These are phyloP conservation scores for Epistrophe grossulariae DNA, from an alignment of 2,888 invertebrate genomes.

Conservation along the genomic window DNA sequence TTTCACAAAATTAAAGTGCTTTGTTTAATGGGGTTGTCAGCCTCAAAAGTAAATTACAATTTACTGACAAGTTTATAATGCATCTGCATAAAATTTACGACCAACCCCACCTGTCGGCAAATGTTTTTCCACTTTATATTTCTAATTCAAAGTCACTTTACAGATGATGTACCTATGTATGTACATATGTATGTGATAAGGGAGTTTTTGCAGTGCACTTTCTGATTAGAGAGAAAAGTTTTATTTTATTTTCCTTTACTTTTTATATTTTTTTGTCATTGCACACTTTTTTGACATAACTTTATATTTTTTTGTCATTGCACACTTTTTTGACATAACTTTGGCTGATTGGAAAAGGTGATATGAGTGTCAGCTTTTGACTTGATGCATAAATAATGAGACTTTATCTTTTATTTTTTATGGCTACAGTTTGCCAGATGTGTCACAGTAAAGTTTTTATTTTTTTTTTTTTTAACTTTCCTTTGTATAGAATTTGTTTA, in stretches of 20 bases:
- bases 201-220: neutral
- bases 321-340: neutral
- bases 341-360: constrained; percentile 11
- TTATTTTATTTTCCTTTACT: too few species aligned
- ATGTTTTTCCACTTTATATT: neutral
- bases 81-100: constrained; percentile 22
- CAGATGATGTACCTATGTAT: neutral
- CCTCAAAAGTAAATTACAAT: neutral
- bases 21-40: neutral
- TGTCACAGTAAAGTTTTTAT: neutral
- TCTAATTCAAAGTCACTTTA: constrained; percentile 16
- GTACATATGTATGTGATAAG: neutral
- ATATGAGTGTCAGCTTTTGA: neutral
- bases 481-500: neutral
- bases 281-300: too few species aligned
- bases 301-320: neutral
- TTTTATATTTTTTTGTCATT: neutral
- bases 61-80: constrained; percentile 19
- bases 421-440: neutral
- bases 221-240: constrained; percentile 16
- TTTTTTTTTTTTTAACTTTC: neutral
- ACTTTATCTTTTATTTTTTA: neutral
- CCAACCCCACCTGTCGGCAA: neutral
- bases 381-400: constrained; percentile 9
- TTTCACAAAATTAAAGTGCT: neutral